A percentile compares a stretch with the other conserved stretches of the same genome.
Conservation (phyloP, 2,113 vertebrate genomes). For the Polyodon spathula region DNA sequence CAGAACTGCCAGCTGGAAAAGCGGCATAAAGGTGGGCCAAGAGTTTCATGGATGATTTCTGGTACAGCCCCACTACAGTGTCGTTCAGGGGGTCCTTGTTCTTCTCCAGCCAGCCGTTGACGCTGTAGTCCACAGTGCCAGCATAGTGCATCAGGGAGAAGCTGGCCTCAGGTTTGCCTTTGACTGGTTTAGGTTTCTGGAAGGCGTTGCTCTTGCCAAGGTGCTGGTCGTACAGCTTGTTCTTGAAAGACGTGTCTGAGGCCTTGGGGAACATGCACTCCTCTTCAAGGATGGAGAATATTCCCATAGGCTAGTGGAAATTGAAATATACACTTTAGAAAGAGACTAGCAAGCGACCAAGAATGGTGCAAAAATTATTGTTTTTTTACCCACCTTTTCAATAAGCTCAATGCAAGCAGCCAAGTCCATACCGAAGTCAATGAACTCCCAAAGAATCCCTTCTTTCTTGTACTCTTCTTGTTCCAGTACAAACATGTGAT, state of each 20-base stretch:
- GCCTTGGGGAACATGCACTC: slow-evolving; percentile 83
- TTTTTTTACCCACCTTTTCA: slow-evolving; percentile 69
- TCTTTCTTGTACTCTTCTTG: slow-evolving; percentile 82
- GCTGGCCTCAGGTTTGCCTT: slow-evolving; percentile 70
- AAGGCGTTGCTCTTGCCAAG: slow-evolving; percentile 73
- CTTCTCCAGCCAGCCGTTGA: slow-evolving; percentile 75
- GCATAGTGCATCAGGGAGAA: slow-evolving; percentile 73
- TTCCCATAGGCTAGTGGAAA: no score
- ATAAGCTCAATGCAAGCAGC: slow-evolving; percentile 80
- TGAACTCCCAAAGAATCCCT: slow-evolving; percentile 76
- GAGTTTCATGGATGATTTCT: slow-evolving; percentile 72
- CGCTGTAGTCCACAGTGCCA: slow-evolving; percentile 72
- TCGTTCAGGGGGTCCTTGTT: slow-evolving; percentile 81
- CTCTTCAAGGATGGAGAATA: no score
- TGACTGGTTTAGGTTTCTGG: slow-evolving; percentile 78
- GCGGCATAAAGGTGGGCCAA: slow-evolving; percentile 59
- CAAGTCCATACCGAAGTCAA: slow-evolving; percentile 81
- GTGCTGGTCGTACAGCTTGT: slow-evolving; percentile 82
- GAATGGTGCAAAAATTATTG: no score
- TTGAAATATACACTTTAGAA: no score
- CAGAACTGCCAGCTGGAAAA: slow-evolving; percentile 53
- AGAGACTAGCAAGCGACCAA: no score
- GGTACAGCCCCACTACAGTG: slow-evolving; percentile 69
- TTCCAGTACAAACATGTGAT: slow-evolving; percentile 75
- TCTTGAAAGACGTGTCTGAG: slow-evolving; percentile 62